Evolutionary conservation across 2,888 invertebrate genomes (phyloP).

Genomic region (Ferrisia virgata): DNA sequence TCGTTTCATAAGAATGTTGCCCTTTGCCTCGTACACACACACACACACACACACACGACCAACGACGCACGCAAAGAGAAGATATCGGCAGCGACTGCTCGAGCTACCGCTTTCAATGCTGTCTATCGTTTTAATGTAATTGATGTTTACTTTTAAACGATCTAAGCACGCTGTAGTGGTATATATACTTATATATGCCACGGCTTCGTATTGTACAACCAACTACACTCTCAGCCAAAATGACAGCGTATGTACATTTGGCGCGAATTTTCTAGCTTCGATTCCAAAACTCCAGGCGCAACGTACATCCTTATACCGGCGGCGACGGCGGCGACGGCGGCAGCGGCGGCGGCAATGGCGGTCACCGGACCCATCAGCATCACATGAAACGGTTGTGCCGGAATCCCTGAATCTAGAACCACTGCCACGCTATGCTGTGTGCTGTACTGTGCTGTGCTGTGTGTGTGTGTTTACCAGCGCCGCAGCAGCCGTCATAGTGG

Average conservation of each 20-base stretch:
- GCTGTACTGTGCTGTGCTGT: no score
- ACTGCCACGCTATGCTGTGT: no score
- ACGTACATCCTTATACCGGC: background rate
- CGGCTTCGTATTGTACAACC: background rate
- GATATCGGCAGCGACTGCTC: background rate
- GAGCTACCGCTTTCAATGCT: background rate
- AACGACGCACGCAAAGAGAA: background rate
- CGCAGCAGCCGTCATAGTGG: no score
- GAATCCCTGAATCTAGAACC: no score
- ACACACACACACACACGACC: no score
- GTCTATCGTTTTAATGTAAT: constrained; percentile 5
- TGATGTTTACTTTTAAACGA: constrained; percentile 19
- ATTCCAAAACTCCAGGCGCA: background rate
- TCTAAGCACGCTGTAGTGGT: background rate
- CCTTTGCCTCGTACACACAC: background rate
- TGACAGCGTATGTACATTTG: background rate
- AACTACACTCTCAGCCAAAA: background rate
- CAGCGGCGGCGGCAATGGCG: no score
- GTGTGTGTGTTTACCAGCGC: no score
- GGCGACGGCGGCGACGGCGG: no score
- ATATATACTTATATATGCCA: no score
- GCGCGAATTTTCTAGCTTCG: background rate
- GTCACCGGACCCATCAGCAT: no score
- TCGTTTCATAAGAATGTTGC: constrained; percentile 19
- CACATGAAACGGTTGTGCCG: no score